Evolutionary conservation across 2,888 invertebrate species (phyloP).

Genomic region (Drosophila gaucha): DNA sequence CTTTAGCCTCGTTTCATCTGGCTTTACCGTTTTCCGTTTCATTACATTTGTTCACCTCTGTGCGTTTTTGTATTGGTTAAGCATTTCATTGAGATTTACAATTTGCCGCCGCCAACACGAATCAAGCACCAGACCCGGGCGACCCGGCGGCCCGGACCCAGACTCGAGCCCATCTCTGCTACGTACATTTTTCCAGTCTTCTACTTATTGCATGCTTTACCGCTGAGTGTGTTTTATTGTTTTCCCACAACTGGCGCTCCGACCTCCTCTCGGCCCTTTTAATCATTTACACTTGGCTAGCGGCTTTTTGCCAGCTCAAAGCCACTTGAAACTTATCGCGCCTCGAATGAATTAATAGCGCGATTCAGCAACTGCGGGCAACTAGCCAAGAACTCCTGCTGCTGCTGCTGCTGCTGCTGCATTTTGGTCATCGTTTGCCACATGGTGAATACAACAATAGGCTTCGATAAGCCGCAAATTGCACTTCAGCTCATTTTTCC

Average conservation of each 20-base stretch:
- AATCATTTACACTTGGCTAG: slow-evolving; percentile 70
- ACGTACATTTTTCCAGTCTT: slow-evolving; percentile 10
- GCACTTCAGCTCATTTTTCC: slow-evolving; percentile 1
- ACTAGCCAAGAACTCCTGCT: too few species aligned
- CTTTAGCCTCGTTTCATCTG: slow-evolving; percentile 38
- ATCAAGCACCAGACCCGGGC: slow-evolving; percentile 8
- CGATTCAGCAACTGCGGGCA: slow-evolving; percentile 23
- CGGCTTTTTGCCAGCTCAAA: slow-evolving; percentile 26
- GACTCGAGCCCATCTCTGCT: neutral
- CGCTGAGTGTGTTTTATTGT: slow-evolving; percentile 56
- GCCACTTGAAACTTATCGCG: slow-evolving; percentile 60
- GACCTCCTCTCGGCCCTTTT: slow-evolving; percentile 30
- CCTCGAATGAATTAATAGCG: slow-evolving; percentile 62
- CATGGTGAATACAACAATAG: slow-evolving; percentile 1
- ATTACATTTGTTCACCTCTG: slow-evolving; percentile 58
- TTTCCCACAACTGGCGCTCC: slow-evolving; percentile 7
- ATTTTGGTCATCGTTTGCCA: slow-evolving; percentile 2
- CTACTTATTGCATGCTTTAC: slow-evolving; percentile 24
- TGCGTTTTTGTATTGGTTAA: slow-evolving; percentile 34
- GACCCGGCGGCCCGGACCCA: neutral
- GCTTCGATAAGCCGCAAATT: slow-evolving; percentile 3
- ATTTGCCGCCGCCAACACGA: slow-evolving; percentile 13
- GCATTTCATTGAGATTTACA: slow-evolving; percentile 42
- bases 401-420: neutral
- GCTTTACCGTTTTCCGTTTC: slow-evolving; percentile 64